Evolutionary conservation across 2,797 vertebrate genomes (phyloP), one percentile per base, ranked within the genome.

Genomic region (Notoglanidium macrostoma): DNA sequence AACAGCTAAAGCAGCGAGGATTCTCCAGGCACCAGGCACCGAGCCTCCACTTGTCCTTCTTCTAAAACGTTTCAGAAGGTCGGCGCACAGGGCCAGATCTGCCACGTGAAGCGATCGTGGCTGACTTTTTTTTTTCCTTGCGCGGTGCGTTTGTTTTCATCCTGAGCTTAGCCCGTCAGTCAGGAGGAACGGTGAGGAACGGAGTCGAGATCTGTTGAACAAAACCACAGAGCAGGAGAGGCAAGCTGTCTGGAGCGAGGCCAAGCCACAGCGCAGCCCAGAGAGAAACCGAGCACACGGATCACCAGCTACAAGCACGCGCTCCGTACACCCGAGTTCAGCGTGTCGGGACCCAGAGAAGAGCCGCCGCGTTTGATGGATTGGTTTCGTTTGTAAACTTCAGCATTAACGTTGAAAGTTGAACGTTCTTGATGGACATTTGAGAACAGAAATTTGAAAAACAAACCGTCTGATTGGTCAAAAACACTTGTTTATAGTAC

Each of bases 131-230:
- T 32, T 10, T 21, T 29, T 14, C 96, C 95, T 84, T 90, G 94
- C 95, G 95, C 95, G 95, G 95, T 95, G 94, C 95, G 94, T 96
- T 97, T 97, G 95, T 96, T 96, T 97, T 96, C 94, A 92, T 96
- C 96, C 95, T 96, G 95, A 96, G 95, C 95, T 96, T 94, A 95
- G 97, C 97, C 97, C 97, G 96, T 97, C 97, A 98, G 87, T 97
- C 96, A 97, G 94, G 85, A 93, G 95, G 93, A 94, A 94, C 90
- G 92, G 81, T 93, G 94, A 96, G 94, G 95, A 94, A 94, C 88
- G 26, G 93, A 96, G 94, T 95, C 92, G 94, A 94, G 95, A 97
- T 97, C 96, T 96, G 93, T 92, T 85, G 94, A 95, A 95, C 96
- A 96, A 96, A 97, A 96, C 96, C 96, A 95, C 96, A 96, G 94